Percentiles rank a stretch among this genome's conserved stretches.
Conservation (phyloP, 2,797 vertebrate genomes). For the Pogonophryne albipinna region DNA sequence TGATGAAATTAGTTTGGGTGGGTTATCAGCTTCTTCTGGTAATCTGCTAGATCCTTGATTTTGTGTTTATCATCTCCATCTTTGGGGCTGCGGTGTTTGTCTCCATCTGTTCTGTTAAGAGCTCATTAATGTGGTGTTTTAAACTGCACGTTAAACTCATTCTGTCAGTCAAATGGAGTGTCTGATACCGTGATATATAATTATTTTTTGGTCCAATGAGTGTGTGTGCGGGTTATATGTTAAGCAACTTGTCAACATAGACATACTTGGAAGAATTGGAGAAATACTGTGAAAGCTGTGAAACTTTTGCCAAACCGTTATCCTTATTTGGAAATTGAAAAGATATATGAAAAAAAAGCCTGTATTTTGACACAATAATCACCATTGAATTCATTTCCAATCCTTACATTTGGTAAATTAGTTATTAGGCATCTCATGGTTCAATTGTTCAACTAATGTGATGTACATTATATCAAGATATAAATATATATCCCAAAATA, state of each 20-base stretch:
- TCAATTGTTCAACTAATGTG: not conserved
- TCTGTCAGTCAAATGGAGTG: not conserved
- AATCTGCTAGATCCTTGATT: slow-evolving; percentile 59
- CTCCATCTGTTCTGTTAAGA: slow-evolving; percentile 49
- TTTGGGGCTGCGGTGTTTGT: slow-evolving; percentile 38
- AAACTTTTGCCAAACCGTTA: not conserved
- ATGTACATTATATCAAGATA: too few relatives aligned
- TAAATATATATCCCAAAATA: too few relatives aligned
- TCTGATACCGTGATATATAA: too few relatives aligned
- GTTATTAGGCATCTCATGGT: not conserved
- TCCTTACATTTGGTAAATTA: not conserved
- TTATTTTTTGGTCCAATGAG: not conserved
- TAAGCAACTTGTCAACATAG: not conserved
- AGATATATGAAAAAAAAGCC: not conserved
- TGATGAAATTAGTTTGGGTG: slow-evolving; percentile 64
- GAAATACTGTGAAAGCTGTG: too few relatives aligned
- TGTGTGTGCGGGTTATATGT: not conserved
- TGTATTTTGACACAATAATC: not conserved
- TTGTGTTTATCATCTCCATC: slow-evolving; percentile 38
- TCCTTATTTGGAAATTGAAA: not conserved
- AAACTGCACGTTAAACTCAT: not conserved
- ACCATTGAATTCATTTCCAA: not conserved
- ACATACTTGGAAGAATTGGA: too few relatives aligned
- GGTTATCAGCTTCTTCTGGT: slow-evolving; percentile 51
- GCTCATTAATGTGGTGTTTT: slow-evolving; percentile 29